Percentiles rank a stretch among this genome's conserved stretches.
These are phyloP conservation scores for Theristicus caerulescens DNA, from an alignment of 2,113 vertebrate genomes.

Conservation along the genomic window DNA sequence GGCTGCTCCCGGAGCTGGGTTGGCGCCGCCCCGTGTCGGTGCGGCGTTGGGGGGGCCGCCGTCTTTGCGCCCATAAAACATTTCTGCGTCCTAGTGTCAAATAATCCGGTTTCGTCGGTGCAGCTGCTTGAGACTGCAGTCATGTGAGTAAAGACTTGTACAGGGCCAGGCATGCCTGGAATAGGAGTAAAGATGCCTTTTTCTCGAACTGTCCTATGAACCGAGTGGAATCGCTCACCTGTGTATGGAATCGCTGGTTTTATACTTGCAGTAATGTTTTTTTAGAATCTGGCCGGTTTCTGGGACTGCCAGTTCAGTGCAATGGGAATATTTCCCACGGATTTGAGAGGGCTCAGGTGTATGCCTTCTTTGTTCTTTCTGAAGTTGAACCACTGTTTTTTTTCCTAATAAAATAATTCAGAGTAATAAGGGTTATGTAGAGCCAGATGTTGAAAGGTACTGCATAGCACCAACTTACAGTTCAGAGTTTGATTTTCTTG, in stretches of 20 bases:
- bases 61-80: neutral
- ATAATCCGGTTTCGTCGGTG: neutral
- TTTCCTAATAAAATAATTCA: neutral
- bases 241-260: neutral
- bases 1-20: neutral
- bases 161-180: neutral
- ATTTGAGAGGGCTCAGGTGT: neutral
- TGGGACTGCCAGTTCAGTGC: neutral
- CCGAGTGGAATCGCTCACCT: neutral
- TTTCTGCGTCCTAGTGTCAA: fast-evolving
- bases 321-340: neutral
- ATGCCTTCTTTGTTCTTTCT: neutral
- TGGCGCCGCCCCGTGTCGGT: fast-evolving
- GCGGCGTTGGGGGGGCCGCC: neutral
- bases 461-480: neutral
- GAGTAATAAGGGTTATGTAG: neutral
- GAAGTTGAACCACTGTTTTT: neutral
- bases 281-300: neutral
- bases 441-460: neutral
- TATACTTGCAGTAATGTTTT: neutral
- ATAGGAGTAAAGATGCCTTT: neutral
- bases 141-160: neutral
- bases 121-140: neutral
- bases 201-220: neutral
- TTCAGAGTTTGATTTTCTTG: neutral